phyloP scores from a whole-genome alignment of 2,797 vertebrate species.

The Semotilus atromaculatus region DNA sequence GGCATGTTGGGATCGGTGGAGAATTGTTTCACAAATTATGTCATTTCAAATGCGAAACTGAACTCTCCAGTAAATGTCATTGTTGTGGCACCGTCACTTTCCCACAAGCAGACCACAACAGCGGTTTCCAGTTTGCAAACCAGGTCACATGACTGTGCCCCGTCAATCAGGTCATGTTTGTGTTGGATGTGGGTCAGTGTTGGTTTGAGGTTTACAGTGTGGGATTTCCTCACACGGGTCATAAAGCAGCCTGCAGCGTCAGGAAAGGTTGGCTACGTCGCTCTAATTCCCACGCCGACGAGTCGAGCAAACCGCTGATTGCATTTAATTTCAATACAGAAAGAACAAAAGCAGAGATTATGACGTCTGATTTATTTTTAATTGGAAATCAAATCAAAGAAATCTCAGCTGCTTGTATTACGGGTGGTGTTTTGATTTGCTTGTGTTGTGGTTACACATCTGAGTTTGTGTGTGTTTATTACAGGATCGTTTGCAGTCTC shows the following conservation, averaged over 20 bases:
- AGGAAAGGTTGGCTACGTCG: conserved; percentile 58
- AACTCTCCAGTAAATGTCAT: not conserved
- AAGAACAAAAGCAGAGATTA: not conserved
- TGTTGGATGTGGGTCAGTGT: conserved; percentile 18
- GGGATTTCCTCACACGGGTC: conserved; percentile 59
- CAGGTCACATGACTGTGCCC: not conserved
- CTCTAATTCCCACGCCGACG: not conserved
- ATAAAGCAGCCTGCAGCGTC: conserved; percentile 48
- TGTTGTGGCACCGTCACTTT: not conserved
- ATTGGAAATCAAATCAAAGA: not conserved
- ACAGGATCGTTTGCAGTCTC: conserved; percentile 91
- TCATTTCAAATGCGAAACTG: not conserved
- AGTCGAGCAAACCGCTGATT: not conserved
- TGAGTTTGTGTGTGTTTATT: not conserved
- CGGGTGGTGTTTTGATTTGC: not conserved
- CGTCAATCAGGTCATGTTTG: not conserved
- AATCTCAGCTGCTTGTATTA: not conserved
- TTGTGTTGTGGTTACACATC: not conserved
- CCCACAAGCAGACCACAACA: not conserved
- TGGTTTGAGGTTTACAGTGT: conserved; percentile 39
- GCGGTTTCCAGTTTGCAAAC: not conserved
- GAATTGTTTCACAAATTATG: not conserved
- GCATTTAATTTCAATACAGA: not conserved
- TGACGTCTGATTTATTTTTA: not conserved
- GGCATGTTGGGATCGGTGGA: no score